These are phyloP conservation scores for rat (Rattus norvegicus) DNA, from an alignment of 2,113 vertebrate genomes.

Conservation along the genomic window GRCr8 NC_086028.1:44993001-44993500, in stretches of 20 bases:
- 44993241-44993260: too few species aligned
- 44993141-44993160: background rate
- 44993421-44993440: background rate
- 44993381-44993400: background rate
- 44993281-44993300: background rate
- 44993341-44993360: background rate
- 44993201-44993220: background rate
- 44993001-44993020: background rate
- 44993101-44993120: background rate
- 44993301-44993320: background rate
- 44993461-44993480: accelerated
- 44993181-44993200: background rate
- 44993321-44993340: background rate
- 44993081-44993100: background rate
- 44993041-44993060: background rate
- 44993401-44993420: background rate
- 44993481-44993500: background rate
- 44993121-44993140: background rate
- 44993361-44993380: background rate
- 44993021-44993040: background rate
- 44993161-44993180: background rate
- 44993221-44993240: too few species aligned
- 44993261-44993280: too few species aligned
- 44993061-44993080: background rate
- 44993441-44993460: background rate